Evolutionary conservation across 2,797 vertebrate species (phyloP).

Genomic region (Ptychobarbus kaznakovi): DNA sequence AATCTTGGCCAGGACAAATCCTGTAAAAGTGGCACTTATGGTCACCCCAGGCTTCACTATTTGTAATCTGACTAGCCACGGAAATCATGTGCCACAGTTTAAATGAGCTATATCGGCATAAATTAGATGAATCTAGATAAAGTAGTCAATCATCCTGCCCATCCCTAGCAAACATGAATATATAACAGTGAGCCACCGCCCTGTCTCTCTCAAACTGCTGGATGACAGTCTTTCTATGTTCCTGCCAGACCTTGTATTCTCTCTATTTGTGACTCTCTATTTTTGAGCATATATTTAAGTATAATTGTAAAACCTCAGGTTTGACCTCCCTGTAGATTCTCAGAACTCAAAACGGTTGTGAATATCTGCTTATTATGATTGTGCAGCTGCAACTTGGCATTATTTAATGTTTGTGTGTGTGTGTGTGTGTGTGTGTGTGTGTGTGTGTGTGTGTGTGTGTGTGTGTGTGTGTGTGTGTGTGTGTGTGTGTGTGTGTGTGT

Average conservation of each 20-base stretch:
- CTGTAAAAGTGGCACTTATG: not conserved
- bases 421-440: too few species aligned
- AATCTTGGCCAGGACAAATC: not conserved
- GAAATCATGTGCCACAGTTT: not conserved
- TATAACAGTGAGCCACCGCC: conserved; percentile 40
- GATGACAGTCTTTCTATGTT: conserved; percentile 36
- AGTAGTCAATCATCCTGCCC: not conserved
- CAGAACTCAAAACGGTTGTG: conserved; percentile 48
- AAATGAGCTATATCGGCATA: not conserved
- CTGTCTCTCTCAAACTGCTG: conserved; percentile 36
- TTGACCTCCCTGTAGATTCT: conserved; percentile 42
- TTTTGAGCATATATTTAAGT: conserved; percentile 61
- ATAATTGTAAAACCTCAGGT: conserved; percentile 59
- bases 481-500: not conserved
- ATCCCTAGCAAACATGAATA: not conserved
- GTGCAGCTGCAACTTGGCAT: not conserved
- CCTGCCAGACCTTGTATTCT: conserved; percentile 43
- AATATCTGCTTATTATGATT: conserved; percentile 19
- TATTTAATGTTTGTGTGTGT: not conserved
- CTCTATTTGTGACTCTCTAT: conserved; percentile 51
- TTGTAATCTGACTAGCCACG: not conserved
- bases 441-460: not conserved
- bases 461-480: not conserved
- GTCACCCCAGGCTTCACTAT: not conserved
- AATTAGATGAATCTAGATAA: not conserved